Evolutionary conservation across 1,140 invertebrate genomes (phyloP), one percentile per base, ranked within the genome.

Genomic region (Ruditapes philippinarum): DNA sequence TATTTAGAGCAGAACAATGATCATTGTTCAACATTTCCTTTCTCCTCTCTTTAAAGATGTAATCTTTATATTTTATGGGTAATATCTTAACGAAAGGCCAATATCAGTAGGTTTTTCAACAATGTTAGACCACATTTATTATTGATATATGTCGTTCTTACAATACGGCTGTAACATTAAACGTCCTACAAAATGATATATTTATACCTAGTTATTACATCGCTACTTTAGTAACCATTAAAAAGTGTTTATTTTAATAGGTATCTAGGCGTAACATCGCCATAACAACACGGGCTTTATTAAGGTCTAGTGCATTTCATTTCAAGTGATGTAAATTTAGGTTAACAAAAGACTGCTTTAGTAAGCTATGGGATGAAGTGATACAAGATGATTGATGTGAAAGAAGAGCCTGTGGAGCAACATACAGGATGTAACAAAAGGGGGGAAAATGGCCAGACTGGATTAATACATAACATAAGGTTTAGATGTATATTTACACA

Each of bases 381-480:
- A 38, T 62, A 28, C 57, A 62, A 62, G 28, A 70, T 70, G 36
- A 70, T 70, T 70, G 65, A 70, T 70, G 65, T 70, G 38, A 70
- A 70, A 70, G 33, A 33, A 38, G 17, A 70, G 65, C 65, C 65
- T 28, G n/a, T n/a, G n/a, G n/a, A n/a, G n/a, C n/a, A n/a, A n/a
- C n/a, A n/a, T n/a, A n/a, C n/a, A n/a, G n/a, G n/a, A n/a, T n/a
- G n/a, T n/a, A n/a, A n/a, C n/a, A n/a, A n/a, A n/a, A n/a, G n/a
- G n/a, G n/a, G n/a, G n/a, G n/a, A n/a, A n/a, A n/a, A n/a, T n/a
- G n/a, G n/a, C n/a, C n/a, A n/a, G n/a, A n/a, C n/a, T n/a, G n/a
- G n/a, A n/a, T n/a, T n/a, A n/a, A n/a, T n/a, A n/a, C n/a, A n/a
- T n/a, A n/a, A n/a, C n/a, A n/a, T n/a, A n/a, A n/a, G n/a, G n/a